Conservation (phyloP, 2,113 vertebrate species). For the Ifrita kowaldi region DNA sequence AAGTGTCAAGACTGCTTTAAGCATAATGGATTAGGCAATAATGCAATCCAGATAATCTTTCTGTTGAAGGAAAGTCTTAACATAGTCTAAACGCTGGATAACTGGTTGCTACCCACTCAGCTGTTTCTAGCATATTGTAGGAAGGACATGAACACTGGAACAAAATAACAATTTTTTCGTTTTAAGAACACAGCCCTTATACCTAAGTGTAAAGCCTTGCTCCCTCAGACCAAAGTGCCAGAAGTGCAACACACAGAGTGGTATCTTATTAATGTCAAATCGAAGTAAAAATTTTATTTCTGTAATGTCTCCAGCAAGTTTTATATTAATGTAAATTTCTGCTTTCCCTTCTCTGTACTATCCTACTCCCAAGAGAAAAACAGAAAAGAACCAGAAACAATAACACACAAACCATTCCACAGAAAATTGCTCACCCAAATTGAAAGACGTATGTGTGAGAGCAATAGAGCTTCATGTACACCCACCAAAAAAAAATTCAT, state of each 20-base stretch:
- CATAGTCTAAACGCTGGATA: rapidly evolving
- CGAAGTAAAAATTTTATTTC: background rate
- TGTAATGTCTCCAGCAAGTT: background rate
- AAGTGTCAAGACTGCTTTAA: background rate
- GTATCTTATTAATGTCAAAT: background rate
- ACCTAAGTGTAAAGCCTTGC: background rate
- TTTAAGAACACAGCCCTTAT: background rate
- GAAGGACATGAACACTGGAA: background rate
- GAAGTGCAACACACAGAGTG: background rate
- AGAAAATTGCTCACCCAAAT: background rate
- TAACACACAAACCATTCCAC: background rate
- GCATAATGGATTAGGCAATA: background rate
- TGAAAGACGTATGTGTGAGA: background rate
- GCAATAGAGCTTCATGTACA: background rate
- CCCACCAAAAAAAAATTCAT: background rate
- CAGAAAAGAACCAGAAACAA: background rate
- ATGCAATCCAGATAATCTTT: background rate
- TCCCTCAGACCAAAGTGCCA: background rate
- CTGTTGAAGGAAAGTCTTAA: background rate
- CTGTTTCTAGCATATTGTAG: background rate
- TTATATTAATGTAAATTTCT: background rate
- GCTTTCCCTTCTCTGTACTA: background rate
- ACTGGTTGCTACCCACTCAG: background rate
- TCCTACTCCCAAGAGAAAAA: background rate
- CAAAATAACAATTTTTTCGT: background rate